These are phyloP conservation scores for Pelmatolapia mariae DNA, from an alignment of 2,113 vertebrate species.

Conservation along the genomic window DNA sequence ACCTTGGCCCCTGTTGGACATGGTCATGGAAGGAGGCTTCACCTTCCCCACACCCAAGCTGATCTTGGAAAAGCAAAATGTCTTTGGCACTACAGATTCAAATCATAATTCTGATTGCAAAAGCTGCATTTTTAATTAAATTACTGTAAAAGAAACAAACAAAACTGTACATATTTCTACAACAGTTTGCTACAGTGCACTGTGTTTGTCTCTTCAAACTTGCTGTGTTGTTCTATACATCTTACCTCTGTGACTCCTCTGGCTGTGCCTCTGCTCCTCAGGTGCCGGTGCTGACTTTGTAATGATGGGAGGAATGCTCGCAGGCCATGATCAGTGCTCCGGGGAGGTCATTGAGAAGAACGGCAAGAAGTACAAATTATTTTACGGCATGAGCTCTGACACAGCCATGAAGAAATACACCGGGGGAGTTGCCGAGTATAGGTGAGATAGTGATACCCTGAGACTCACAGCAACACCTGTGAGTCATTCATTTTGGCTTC, in stretches of 20 bases:
- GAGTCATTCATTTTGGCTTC: background rate
- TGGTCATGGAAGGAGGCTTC: background rate
- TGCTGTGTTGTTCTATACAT: background rate
- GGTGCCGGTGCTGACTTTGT: slow-evolving; percentile 96
- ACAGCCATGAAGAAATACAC: slow-evolving; percentile 97
- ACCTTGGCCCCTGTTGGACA: background rate
- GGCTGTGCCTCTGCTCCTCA: slow-evolving; percentile 31
- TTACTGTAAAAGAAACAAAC: background rate
- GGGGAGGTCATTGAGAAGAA: slow-evolving; percentile 91
- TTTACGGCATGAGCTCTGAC: slow-evolving; percentile 98
- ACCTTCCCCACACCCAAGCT: background rate
- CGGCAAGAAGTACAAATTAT: slow-evolving; percentile 92
- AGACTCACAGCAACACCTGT: background rate
- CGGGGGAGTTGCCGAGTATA: slow-evolving; percentile 93
- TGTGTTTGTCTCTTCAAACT: background rate
- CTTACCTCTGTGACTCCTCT: background rate
- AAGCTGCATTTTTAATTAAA: background rate
- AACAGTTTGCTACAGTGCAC: background rate
- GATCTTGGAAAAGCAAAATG: background rate
- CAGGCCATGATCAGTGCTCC: slow-evolving; percentile 93
- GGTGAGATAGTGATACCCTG: slow-evolving; percentile 64
- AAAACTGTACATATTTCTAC: background rate
- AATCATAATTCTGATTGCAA: background rate
- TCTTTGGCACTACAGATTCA: background rate
- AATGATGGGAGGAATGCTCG: slow-evolving; percentile 98